Base-by-base conservation (phyloP, 2,888 invertebrate species). In the Endotricha flammealis region DNA sequence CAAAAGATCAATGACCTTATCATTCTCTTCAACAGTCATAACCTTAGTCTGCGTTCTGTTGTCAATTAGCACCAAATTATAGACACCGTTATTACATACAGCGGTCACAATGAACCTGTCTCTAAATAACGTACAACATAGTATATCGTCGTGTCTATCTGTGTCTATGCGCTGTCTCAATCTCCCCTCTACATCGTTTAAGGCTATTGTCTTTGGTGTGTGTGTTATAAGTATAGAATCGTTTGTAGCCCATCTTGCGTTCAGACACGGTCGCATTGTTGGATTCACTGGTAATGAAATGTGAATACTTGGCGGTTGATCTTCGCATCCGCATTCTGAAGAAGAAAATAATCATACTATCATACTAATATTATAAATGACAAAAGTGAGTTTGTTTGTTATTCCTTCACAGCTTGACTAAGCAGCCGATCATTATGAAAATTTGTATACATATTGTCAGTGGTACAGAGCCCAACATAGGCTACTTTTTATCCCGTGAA, bases 241-340 rank as follows among this genome's bases (percentile, higher is more conserved):
- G 32, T 67, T 59, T 48, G 70, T 73, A 0, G 77, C 64, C 87
- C 87, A 87, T 2, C 72, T 61, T 36, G 83, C 85, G 58, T 72
- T 73, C 5, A 80, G 43, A 38, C 75, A 72, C 0, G 69, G 64
- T 0, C 78, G 77, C 2, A 65, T 41, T 39, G n/a, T 5, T 1
- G 27, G 28, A 12, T 66, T 70, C 0, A 75, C 71, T 5, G 40
- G 50, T 38, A 85, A 77, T 0, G 63, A 71, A 11, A 69, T 59
- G 12, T 69, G 20, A 20, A 2, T 3, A n/a, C 6, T 2, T 69
- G 67, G 33, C 70, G 73, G 46, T 72, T 76, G 50, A 73, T 85
- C 83, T 53, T 83, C 83, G 11, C 68, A 48, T 6, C 20, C 20
- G 7, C 6, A 4, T 53, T 83, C 85, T 82, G 60, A 14, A 55